Conservation (phyloP, 1,140 invertebrate species). For the Anadara kagoshimensis region DNA sequence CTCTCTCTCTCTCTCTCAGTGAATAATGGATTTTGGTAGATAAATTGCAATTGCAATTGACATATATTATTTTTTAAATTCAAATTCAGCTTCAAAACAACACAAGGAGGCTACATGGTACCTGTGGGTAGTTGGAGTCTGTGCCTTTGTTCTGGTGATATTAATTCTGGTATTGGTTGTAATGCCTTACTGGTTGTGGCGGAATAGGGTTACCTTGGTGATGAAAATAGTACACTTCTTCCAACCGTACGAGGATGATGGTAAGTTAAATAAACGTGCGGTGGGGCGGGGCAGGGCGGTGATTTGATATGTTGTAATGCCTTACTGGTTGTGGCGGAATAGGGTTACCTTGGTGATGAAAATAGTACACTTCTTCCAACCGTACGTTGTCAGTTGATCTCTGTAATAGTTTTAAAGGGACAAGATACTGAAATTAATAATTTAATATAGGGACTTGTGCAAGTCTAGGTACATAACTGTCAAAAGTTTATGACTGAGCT, state of each 20-base stretch:
- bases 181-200: constrained; percentile 53
- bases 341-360: constrained; percentile 58
- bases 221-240: constrained; percentile 65
- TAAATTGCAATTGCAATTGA: too few species aligned
- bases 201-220: constrained; percentile 52
- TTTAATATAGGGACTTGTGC: too few species aligned
- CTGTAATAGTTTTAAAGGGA: too few species aligned
- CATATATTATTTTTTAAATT: not conserved
- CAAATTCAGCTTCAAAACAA: not conserved
- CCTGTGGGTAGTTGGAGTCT: constrained; percentile 52
- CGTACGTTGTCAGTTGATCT: too few species aligned
- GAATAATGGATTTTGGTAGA: too few species aligned
- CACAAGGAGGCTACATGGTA: constrained; percentile 40
- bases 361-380: constrained; percentile 60
- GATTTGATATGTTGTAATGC: constrained; percentile 42
- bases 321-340: constrained; percentile 56
- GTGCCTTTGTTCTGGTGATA: constrained; percentile 36
- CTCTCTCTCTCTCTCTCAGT: not conserved
- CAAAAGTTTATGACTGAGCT: too few species aligned
- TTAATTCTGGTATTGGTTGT: constrained; percentile 36
- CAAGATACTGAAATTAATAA: too few species aligned
- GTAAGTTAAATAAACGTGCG: constrained; percentile 25
- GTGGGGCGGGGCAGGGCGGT: too few species aligned
- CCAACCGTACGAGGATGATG: constrained; percentile 58
- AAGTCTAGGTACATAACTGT: too few species aligned